Percentiles rank a stretch among this genome's conserved stretches.
Evolutionary conservation across 2,113 vertebrate genomes (phyloP).

Genomic region (Propithecus coquereli): DNA sequence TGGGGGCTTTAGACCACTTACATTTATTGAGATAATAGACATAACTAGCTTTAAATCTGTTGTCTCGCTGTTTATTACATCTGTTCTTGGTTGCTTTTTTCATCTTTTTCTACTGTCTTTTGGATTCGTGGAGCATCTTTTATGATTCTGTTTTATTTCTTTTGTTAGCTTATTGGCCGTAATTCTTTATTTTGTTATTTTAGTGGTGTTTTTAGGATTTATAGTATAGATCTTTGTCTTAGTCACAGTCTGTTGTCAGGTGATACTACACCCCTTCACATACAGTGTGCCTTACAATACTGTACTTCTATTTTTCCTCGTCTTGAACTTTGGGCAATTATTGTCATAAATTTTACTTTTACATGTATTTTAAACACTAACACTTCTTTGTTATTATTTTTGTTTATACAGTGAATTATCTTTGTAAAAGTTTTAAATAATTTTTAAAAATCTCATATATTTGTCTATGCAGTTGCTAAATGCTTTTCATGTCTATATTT

Average conservation of each 20-base stretch:
- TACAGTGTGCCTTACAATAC: background rate
- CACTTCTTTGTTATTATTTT: background rate
- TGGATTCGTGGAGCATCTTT: background rate
- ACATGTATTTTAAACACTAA: background rate
- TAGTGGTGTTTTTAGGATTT: background rate
- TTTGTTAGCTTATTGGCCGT: background rate
- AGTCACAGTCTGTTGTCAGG: background rate
- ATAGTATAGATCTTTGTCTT: background rate
- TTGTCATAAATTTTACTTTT: background rate
- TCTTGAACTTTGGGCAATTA: background rate
- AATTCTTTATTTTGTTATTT: background rate
- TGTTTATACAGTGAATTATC: background rate
- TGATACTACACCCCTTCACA: background rate
- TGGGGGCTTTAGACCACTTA: background rate
- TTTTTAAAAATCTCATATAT: background rate
- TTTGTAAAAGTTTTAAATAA: background rate
- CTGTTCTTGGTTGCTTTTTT: background rate
- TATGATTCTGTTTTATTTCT: background rate
- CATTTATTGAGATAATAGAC: background rate
- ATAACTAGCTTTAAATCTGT: background rate
- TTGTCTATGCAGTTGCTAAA: background rate
- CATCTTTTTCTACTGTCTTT: background rate
- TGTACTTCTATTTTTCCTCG: background rate
- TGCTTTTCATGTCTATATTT: background rate
- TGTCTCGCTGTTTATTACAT: background rate